phyloP scores from a whole-genome alignment of 2,888 invertebrate species.

The Thereva nobilitata region DNA sequence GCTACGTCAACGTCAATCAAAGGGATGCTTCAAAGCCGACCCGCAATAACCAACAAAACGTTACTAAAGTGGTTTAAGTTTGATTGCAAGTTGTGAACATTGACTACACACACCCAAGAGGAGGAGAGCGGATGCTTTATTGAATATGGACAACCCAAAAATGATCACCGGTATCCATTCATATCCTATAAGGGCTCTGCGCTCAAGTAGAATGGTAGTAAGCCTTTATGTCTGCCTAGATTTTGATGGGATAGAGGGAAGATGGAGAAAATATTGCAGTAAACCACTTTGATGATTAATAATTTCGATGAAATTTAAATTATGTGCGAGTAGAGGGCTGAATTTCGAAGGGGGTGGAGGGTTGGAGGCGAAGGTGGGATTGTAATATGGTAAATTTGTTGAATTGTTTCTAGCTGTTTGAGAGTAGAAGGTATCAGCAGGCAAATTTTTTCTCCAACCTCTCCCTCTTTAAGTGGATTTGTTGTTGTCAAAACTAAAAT shows the following conservation, averaged over 20 bases:
- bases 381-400: too few relatives aligned
- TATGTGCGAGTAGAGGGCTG: too few relatives aligned
- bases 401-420: too few relatives aligned
- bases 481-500: too few relatives aligned
- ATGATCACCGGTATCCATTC: conserved; percentile 13
- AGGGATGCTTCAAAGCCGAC: conserved; percentile 12
- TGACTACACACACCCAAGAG: background rate
- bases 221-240: background rate
- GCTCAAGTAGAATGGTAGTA: background rate
- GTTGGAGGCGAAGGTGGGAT: too few relatives aligned
- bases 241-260: background rate
- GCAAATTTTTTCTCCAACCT: too few relatives aligned
- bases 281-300: conserved; percentile 36
- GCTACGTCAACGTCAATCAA: conserved; percentile 26
- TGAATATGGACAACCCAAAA: conserved; percentile 7
- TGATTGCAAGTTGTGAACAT: conserved; percentile 19
- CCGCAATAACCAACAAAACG: conserved; percentile 29
- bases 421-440: too few relatives aligned
- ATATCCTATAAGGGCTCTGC: background rate
- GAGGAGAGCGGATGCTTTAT: conserved; percentile 9
- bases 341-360: too few relatives aligned
- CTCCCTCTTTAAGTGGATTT: too few relatives aligned
- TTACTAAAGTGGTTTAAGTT: conserved; percentile 22
- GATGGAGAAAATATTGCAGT: conserved; percentile 13
- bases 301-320: conserved; percentile 35